Conservation (phyloP, 2,113 vertebrate species). For the Australoheros scitulus region DNA sequence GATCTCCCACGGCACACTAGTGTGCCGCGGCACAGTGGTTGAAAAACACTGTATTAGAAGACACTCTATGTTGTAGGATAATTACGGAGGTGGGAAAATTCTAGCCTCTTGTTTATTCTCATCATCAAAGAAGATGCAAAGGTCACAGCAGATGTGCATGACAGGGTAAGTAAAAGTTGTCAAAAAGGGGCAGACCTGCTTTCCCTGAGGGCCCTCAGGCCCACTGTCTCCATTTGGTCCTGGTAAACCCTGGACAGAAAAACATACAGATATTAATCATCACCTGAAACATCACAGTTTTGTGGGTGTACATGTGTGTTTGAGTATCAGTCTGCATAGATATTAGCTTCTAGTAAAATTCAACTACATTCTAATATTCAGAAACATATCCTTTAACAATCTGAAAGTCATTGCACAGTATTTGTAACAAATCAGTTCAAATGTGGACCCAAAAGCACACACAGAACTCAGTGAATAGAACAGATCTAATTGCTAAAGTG, state of each 20-base stretch:
- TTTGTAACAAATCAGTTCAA: background rate
- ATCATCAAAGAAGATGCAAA: conserved; percentile 56
- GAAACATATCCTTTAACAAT: background rate
- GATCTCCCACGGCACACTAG: too few species aligned
- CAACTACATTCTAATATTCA: background rate
- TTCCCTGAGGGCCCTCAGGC: conserved; percentile 85
- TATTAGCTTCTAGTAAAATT: background rate
- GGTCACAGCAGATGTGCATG: conserved; percentile 53
- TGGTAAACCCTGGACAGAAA: conserved; percentile 83
- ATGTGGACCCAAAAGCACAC: background rate
- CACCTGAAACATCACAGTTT: background rate
- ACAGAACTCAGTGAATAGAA: background rate
- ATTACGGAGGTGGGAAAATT: conserved; percentile 13
- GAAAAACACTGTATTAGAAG: too few species aligned
- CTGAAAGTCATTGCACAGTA: background rate
- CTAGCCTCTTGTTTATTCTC: conserved; percentile 44
- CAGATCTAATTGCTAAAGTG: background rate
- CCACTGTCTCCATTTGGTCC: conserved; percentile 88
- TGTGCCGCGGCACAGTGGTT: too few species aligned
- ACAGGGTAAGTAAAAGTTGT: conserved; percentile 37
- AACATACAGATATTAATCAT: conserved; percentile 22
- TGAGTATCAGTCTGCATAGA: background rate
- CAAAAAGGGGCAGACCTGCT: conserved; percentile 80
- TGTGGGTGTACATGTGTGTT: background rate
- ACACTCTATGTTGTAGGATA: conserved; percentile 36